A percentile compares a stretch with the other conserved stretches of the same genome.
Evolutionary conservation across 1,140 invertebrate genomes (phyloP).

Genomic region (Pseudomyrmex dendroicus): DNA sequence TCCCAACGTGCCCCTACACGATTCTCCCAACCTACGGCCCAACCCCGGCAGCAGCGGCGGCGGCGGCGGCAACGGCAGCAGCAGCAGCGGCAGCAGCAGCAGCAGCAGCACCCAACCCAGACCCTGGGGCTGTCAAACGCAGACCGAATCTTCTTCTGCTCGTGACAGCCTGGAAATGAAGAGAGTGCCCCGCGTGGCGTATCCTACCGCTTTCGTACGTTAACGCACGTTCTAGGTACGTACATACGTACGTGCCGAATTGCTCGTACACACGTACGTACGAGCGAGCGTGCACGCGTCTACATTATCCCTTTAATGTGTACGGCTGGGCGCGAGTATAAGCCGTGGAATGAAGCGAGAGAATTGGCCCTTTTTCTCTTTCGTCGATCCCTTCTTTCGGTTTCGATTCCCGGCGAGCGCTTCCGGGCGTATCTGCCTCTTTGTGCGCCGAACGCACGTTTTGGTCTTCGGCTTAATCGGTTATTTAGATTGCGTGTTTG

Average conservation of each 20-base stretch:
- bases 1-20: slow-evolving; percentile 73
- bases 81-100: slow-evolving; percentile 42
- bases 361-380: slow-evolving; percentile 58
- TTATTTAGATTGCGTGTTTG: slow-evolving; percentile 18
- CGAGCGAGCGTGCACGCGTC: slow-evolving; percentile 55
- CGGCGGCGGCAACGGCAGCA: not conserved
- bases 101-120: slow-evolving; percentile 78
- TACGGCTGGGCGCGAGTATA: slow-evolving; percentile 59
- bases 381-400: slow-evolving; percentile 60
- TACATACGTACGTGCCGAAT: slow-evolving; percentile 35
- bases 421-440: slow-evolving; percentile 41
- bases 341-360: slow-evolving; percentile 62
- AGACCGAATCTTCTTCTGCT: slow-evolving; percentile 85
- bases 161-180: slow-evolving; percentile 86
- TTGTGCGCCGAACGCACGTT: slow-evolving; percentile 17
- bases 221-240: slow-evolving; percentile 72
- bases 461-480: slow-evolving; percentile 4
- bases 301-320: slow-evolving; percentile 72
- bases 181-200: slow-evolving; percentile 81
- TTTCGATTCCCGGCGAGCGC: slow-evolving; percentile 32
- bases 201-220: slow-evolving; percentile 76
- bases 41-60: slow-evolving; percentile 32
- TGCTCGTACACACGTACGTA: slow-evolving; percentile 60
- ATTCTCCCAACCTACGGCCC: slow-evolving; percentile 71
- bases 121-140: slow-evolving; percentile 85